Evolutionary conservation across 2,113 vertebrate species (phyloP).

Genomic region (Zosterops borbonicus): DNA sequence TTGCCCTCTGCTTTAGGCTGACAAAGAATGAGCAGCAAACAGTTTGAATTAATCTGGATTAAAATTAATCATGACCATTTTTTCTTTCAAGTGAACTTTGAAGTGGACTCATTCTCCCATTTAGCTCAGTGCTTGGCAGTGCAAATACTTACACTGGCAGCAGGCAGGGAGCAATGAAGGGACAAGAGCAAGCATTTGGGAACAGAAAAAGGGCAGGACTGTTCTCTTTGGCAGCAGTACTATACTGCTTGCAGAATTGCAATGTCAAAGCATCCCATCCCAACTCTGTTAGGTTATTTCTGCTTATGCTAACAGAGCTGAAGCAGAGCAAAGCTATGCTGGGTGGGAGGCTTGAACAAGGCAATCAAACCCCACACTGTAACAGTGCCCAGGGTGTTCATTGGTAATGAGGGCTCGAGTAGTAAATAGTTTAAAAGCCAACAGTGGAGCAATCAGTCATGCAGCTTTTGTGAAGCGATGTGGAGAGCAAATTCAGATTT

Average conservation of each 20-base stretch:
- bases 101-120: background rate
- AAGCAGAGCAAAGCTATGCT: background rate
- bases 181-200: background rate
- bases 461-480: background rate
- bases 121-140: background rate
- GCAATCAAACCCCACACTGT: background rate
- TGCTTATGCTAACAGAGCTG: background rate
- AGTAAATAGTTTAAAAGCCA: slow-evolving; percentile 3
- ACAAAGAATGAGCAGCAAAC: background rate
- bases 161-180: background rate
- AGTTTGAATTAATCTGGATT: slow-evolving; percentile 12
- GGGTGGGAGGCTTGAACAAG: background rate
- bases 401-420: background rate
- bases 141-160: background rate
- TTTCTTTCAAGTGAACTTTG: background rate
- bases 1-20: background rate
- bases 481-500: background rate
- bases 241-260: background rate
- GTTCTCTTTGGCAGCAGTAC: background rate
- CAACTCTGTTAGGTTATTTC: background rate
- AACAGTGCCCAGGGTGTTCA: background rate
- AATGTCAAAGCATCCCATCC: background rate
- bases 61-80: background rate
- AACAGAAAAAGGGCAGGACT: background rate
- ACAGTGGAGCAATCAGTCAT: background rate